These are phyloP conservation scores for Pristionchus entomophagus DNA, from an alignment of 2,888 invertebrate genomes.

Conservation along the genomic window DNA sequence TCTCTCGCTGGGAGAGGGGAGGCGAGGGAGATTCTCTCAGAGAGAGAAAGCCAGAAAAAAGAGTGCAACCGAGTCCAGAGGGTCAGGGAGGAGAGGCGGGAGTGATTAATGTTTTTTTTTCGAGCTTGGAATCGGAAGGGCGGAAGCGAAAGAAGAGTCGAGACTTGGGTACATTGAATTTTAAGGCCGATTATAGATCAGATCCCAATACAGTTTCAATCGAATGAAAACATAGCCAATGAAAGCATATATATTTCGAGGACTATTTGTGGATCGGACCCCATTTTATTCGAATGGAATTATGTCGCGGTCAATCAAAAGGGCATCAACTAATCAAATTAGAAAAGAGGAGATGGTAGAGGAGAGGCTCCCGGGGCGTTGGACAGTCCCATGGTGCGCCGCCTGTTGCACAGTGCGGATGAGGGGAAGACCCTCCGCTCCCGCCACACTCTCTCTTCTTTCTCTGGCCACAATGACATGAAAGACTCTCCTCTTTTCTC, in stretches of 20 bases:
- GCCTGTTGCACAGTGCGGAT: constrained; percentile 25
- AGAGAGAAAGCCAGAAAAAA: too few relatives aligned
- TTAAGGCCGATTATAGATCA: too few relatives aligned
- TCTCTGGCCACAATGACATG: neutral
- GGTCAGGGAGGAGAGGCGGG: neutral
- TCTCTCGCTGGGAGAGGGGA: neutral
- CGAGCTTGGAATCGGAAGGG: neutral
- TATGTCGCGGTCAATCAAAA: too few relatives aligned
- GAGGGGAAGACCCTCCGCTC: neutral
- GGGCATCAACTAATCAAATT: too few relatives aligned
- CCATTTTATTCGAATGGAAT: too few relatives aligned
- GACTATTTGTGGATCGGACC: too few relatives aligned
- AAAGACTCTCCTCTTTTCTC: neutral
- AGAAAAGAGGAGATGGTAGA: too few relatives aligned
- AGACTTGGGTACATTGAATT: neutral
- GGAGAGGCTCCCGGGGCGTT: too few relatives aligned
- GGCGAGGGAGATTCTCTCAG: neutral
- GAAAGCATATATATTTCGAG: too few relatives aligned
- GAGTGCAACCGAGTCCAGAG: constrained; percentile 5
- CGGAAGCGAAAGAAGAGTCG: neutral
- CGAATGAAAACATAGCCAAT: too few relatives aligned
- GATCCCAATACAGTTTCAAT: too few relatives aligned
- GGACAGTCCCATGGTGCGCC: neutral
- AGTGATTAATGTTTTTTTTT: neutral
- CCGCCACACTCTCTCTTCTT: neutral